Percentiles rank a stretch among this genome's conserved stretches.
Conservation (phyloP, 2,113 vertebrate genomes). For the Poecilia latipinna region DNA sequence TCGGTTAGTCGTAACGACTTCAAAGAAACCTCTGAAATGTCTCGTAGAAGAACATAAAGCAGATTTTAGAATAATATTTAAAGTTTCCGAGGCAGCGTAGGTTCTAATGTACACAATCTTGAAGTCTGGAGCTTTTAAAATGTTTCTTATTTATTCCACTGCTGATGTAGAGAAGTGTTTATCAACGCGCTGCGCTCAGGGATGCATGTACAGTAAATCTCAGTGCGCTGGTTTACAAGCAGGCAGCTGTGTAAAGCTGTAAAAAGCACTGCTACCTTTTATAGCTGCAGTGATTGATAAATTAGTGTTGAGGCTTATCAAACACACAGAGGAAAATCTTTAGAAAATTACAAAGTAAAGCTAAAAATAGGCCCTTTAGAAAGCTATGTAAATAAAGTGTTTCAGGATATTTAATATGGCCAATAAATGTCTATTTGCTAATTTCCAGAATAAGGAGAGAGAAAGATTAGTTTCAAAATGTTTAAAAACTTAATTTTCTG, state of each 20-base stretch:
- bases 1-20: conserved; percentile 80
- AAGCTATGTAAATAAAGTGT: no score
- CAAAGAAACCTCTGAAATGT: conserved; percentile 12
- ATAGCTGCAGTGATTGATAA: not conserved
- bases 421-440: not conserved
- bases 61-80: conserved; percentile 12
- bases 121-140: not conserved
- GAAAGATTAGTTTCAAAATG: no score
- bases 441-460: not conserved
- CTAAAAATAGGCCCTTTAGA: not conserved
- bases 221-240: not conserved
- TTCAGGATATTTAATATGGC: not conserved
- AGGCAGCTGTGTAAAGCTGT: not conserved
- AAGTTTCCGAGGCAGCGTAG: conserved; percentile 4
- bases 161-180: conserved; percentile 5
- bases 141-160: not conserved
- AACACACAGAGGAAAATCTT: not conserved
- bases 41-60: not conserved
- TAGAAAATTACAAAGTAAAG: not conserved
- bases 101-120: not conserved
- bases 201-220: not conserved
- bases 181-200: not conserved
- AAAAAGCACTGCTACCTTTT: not conserved
- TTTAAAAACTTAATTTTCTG: no score
- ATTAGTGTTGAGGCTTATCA: not conserved